Base-by-base conservation (phyloP, 2,797 vertebrate genomes). In the Pogoniulus pusillus region DNA sequence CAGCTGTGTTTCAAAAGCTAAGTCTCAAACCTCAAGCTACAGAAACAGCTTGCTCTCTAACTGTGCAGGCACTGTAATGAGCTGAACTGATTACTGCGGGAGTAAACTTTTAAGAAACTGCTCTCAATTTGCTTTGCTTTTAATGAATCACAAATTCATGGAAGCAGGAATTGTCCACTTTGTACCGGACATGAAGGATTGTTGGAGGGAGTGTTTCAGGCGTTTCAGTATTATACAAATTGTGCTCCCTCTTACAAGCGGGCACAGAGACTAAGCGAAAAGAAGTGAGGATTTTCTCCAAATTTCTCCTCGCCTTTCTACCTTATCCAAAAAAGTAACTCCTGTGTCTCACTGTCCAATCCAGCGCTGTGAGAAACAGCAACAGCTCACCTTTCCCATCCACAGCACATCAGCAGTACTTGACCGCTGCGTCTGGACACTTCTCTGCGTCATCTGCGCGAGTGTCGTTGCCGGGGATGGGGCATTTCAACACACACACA, bases 371-470 rank as follows among this genome's bases (percentile, higher is more conserved):
- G 68, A 59, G 57, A 34, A 71, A 24, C 71, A 58, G 43, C 70
- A 74, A 27, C 74, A 65, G 47, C 73, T 85, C 85, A 66, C 82
- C 80, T 82, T 91, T 79, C 68, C 49, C 69, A 72, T 27, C 29
- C 89, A 30, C 72, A 16, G 71, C 82, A 39, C 59, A 45, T 55
- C 64, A 49, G 51, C 75, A 63, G 17, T 0, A 35, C 47, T 1
- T 0, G 85, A 62, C 71, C 74, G 39, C 86, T 68, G 27, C 60
- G 39, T 34, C 45, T n/a, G 85, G 66, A 58, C 92, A 16, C 86
- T 62, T 51, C 62, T 12, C 72, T 53, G 34, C 90, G 93, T 92
- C 93, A 92, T 32, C 43, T 29, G 64, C 9, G 30, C 60, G 10
- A 78, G 71, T 29, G 88, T 78, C 71, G 79, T 73, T 35, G 71